These are phyloP conservation scores for Drosophila tristis DNA, from an alignment of 1,140 invertebrate genomes.

Conservation along the genomic window DNA sequence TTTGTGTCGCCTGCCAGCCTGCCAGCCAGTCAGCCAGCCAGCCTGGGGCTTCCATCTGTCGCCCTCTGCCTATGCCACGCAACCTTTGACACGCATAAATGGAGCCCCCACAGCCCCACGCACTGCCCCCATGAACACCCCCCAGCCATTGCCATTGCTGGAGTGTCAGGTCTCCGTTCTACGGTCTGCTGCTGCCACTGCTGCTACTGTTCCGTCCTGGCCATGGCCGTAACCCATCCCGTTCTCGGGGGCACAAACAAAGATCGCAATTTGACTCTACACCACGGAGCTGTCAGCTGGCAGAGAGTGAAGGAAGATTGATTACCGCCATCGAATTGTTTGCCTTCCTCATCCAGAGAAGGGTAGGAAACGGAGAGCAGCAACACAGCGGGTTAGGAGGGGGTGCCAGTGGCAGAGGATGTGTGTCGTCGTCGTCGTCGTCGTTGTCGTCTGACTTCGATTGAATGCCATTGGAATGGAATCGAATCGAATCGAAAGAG, in stretches of 20 bases:
- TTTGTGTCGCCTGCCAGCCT: constrained; percentile 67
- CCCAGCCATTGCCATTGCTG: constrained; percentile 39
- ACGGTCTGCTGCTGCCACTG: constrained; percentile 35
- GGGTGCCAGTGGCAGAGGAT: constrained; percentile 18
- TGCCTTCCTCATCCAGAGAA: constrained; percentile 51
- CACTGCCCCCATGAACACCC: constrained; percentile 1
- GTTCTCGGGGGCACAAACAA: constrained; percentile 64
- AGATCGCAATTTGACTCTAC: constrained; percentile 84
- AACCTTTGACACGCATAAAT: constrained; percentile 83
- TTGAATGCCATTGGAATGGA: constrained; percentile 75
- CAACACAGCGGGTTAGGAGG: not conserved
- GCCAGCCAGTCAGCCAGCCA: no score
- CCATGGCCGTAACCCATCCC: constrained; percentile 41
- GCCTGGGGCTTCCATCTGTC: constrained; percentile 69
- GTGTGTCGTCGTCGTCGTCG: constrained; percentile 24
- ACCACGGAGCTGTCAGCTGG: constrained; percentile 83
- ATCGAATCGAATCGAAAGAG: constrained; percentile 75
- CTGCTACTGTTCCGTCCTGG: constrained; percentile 37
- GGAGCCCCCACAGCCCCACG: constrained; percentile 63
- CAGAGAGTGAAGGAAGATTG: constrained; percentile 84
- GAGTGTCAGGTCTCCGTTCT: constrained; percentile 42
- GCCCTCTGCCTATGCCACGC: constrained; percentile 60
- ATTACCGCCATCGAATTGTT: constrained; percentile 84
- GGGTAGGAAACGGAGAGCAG: constrained; percentile 12
- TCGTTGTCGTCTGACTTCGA: constrained; percentile 49